Conservation (phyloP, 2,113 vertebrate genomes). For the Trochalopteron elliotii region DNA sequence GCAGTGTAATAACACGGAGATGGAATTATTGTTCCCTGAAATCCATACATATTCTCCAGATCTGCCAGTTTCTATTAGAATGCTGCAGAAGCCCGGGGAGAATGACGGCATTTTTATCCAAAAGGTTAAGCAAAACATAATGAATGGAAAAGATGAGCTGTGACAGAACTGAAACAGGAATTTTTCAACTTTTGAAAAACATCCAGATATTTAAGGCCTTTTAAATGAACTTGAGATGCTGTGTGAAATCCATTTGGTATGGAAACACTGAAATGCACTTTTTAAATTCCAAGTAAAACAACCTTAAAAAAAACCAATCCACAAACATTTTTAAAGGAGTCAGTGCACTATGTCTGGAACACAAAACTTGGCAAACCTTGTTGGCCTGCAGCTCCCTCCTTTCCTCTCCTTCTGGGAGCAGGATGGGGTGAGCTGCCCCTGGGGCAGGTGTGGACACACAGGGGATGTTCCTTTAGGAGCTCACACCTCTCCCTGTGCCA, state of each 20-base stretch:
- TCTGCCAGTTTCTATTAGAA: background rate
- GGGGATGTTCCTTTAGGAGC: background rate
- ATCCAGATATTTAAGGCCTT: background rate
- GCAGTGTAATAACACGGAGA: background rate
- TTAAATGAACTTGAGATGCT: background rate
- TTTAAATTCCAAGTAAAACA: background rate
- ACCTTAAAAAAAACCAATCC: background rate
- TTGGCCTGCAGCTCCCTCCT: background rate
- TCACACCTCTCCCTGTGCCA: background rate
- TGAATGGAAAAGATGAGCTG: background rate
- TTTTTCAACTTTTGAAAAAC: background rate
- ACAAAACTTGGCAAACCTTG: background rate
- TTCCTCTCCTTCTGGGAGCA: background rate
- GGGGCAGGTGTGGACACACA: background rate
- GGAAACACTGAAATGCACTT: background rate
- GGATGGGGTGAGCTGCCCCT: background rate
- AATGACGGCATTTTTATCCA: background rate
- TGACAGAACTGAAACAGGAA: background rate
- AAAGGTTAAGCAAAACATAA: conserved; percentile 28
- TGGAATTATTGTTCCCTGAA: background rate
- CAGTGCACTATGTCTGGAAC: background rate
- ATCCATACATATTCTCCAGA: background rate
- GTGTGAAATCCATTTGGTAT: background rate
- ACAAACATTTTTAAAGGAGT: background rate
- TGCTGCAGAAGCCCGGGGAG: background rate